Conservation (phyloP, 2,888 invertebrate genomes). For the Tachystola acroxantha region DNA sequence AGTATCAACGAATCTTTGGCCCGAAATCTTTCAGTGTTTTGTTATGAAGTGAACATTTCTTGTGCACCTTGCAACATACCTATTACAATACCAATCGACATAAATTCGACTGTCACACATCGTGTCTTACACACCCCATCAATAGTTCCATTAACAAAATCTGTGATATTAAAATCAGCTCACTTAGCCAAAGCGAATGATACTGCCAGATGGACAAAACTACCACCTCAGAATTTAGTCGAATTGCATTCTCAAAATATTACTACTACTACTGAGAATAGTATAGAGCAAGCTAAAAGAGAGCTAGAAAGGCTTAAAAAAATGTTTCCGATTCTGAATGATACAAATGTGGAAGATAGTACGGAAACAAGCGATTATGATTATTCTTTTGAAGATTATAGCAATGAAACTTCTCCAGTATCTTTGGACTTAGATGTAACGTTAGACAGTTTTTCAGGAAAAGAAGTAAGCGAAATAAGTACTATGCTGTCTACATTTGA, state of each 20-base stretch:
- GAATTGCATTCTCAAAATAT: slow-evolving; percentile 17
- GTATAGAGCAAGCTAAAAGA: slow-evolving; percentile 20
- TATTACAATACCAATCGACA: slow-evolving; percentile 6
- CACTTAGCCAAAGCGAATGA: background rate
- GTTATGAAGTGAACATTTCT: slow-evolving; percentile 41
- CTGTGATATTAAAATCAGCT: background rate
- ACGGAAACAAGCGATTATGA: slow-evolving; percentile 27
- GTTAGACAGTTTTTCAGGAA: background rate
- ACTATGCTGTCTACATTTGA: background rate
- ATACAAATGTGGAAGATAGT: slow-evolving; percentile 13
- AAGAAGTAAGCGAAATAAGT: background rate
- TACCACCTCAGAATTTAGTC: slow-evolving; percentile 20
- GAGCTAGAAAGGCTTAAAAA: slow-evolving; percentile 37
- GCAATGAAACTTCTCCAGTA: slow-evolving; percentile 7
- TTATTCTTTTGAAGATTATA: slow-evolving; percentile 23
- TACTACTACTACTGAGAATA: slow-evolving; percentile 22
- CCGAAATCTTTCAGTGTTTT: slow-evolving; percentile 28
- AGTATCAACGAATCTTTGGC: slow-evolving; percentile 34
- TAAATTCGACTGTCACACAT: background rate
- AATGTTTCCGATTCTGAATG: slow-evolving; percentile 15
- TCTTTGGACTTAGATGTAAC: background rate
- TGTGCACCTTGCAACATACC: slow-evolving; percentile 47
- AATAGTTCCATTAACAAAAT: background rate
- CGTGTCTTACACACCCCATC: background rate
- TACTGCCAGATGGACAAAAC: background rate